phyloP scores from a whole-genome alignment of 2,797 vertebrate species.

The Poeciliopsis paucimaculata region DNA sequence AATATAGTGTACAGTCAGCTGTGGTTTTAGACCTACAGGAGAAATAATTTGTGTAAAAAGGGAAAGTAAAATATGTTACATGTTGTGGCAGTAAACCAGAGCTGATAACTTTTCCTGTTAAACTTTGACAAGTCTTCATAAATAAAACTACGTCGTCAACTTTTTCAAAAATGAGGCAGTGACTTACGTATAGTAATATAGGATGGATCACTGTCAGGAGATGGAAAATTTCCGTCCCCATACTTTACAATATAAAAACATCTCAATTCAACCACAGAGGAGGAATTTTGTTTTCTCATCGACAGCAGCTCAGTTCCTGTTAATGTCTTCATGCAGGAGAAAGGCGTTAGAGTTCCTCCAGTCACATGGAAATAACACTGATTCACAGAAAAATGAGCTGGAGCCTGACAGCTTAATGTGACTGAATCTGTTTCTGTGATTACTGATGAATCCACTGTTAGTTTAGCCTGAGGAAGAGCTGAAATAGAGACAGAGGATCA shows the following conservation, averaged over 20 bases:
- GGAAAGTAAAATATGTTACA: background rate
- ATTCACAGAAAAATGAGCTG: conserved; percentile 7
- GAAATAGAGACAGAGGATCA: background rate
- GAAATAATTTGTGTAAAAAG: background rate
- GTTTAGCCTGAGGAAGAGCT: conserved; percentile 25
- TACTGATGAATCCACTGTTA: conserved; percentile 19
- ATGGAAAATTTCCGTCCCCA: rapidly evolving
- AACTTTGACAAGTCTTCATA: background rate
- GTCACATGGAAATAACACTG: conserved; percentile 26
- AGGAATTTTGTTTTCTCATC: background rate
- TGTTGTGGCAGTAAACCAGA: background rate
- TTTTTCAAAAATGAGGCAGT: background rate
- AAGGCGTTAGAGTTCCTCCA: rapidly evolving
- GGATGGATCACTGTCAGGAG: background rate
- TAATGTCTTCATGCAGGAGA: conserved; percentile 6
- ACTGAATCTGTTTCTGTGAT: conserved; percentile 39
- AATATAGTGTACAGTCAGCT: rapidly evolving
- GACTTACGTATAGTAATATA: conserved; percentile 10
- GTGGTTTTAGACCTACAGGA: conserved; percentile 11
- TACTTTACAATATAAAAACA: conserved; percentile 15
- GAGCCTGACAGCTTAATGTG: conserved; percentile 39
- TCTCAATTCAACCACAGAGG: conserved; percentile 16
- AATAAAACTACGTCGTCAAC: background rate
- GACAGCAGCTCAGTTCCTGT: conserved; percentile 37
- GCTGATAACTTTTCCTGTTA: background rate